Conservation (phyloP, 2,888 invertebrate genomes). For the Mythimna impura region DNA sequence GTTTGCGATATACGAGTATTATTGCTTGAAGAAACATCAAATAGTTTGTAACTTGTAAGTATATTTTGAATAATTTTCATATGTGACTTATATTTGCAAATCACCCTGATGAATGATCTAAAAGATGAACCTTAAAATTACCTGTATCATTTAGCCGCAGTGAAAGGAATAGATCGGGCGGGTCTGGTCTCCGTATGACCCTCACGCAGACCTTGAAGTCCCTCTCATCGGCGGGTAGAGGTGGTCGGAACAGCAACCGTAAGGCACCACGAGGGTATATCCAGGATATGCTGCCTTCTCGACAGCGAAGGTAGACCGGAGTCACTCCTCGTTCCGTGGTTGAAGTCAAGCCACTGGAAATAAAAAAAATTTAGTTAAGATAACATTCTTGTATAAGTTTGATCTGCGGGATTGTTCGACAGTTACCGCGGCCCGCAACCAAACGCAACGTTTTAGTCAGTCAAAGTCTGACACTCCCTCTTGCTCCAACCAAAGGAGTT, state of each 20-base stretch:
- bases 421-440: too few relatives aligned
- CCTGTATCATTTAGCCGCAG: slow-evolving; percentile 81
- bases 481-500: too few relatives aligned
- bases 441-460: too few relatives aligned
- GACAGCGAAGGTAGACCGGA: slow-evolving; percentile 94
- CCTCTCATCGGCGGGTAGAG: slow-evolving; percentile 89
- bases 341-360: slow-evolving; percentile 90
- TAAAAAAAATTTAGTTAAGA: slow-evolving; percentile 42
- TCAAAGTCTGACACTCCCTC: too few relatives aligned
- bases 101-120: neutral
- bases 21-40: neutral
- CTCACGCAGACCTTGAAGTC: slow-evolving; percentile 94
- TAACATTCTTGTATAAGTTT: too few relatives aligned
- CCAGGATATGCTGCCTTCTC: slow-evolving; percentile 94
- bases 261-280: slow-evolving; percentile 94
- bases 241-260: slow-evolving; percentile 92
- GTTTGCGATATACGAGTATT: too few relatives aligned
- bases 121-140: slow-evolving; percentile 51
- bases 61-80: neutral
- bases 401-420: too few relatives aligned
- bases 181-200: slow-evolving; percentile 88
- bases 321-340: slow-evolving; percentile 92
- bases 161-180: slow-evolving; percentile 90
- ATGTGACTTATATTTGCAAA: neutral
- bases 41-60: neutral